A percentile compares a stretch with the other conserved stretches of the same genome.
Conservation (phyloP, 2,113 vertebrate species). For the Castor canadensis region DNA sequence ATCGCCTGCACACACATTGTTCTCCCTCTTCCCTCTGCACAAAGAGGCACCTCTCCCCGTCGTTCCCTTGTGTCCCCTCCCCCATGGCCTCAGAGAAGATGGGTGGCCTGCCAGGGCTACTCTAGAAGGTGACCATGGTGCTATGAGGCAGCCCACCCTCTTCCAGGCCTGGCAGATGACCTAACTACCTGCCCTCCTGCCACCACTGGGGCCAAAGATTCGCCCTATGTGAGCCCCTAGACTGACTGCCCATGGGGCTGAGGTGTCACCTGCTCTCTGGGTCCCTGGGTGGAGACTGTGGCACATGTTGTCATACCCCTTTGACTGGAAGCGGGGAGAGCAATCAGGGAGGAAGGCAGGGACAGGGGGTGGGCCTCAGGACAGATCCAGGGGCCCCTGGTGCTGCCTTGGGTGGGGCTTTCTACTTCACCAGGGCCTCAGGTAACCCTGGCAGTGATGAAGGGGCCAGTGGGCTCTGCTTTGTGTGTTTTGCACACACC, state of each 20-base stretch:
- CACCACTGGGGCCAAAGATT: not conserved
- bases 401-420: not conserved
- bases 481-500: not conserved
- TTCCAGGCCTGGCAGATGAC: not conserved
- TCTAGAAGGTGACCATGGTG: not conserved
- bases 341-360: not conserved
- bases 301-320: not conserved
- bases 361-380: not conserved
- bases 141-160: not conserved
- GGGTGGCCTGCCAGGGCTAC: not conserved
- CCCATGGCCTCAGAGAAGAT: not conserved
- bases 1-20: not conserved
- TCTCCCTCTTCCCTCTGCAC: too few species aligned
- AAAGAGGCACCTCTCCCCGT: not conserved
- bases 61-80: not conserved
- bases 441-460: not conserved
- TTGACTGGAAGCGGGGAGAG: not conserved
- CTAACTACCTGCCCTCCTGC: not conserved
- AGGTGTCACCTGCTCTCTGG: not conserved
- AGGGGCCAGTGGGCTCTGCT: not conserved
- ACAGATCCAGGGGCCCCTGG: not conserved
- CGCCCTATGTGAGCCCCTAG: not conserved
- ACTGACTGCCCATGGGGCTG: not conserved
- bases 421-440: too few species aligned
- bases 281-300: not conserved